phyloP scores from a whole-genome alignment of 2,797 vertebrate genomes.

The Poecilia velifera region DNA sequence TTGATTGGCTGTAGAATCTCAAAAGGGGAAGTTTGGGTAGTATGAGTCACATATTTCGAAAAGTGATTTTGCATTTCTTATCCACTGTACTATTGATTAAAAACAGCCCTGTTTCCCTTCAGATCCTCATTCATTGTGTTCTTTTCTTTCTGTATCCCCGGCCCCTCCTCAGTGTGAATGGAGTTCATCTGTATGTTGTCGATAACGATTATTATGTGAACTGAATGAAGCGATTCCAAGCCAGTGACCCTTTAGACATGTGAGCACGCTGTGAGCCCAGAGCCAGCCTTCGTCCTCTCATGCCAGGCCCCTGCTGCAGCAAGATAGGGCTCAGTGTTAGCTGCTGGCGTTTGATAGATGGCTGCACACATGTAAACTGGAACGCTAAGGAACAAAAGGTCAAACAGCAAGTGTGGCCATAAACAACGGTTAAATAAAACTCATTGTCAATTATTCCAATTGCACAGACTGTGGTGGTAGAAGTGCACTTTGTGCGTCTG shows the following conservation, averaged over 20 bases:
- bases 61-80: not conserved
- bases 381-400: conserved; percentile 27
- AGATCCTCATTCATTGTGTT: not conserved
- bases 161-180: not conserved
- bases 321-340: conserved; percentile 24
- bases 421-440: conserved; percentile 9
- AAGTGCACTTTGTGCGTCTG: not conserved
- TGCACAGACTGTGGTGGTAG: not conserved
- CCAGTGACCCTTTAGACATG: conserved; percentile 25
- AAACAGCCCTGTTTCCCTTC: not conserved
- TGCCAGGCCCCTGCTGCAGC: conserved; percentile 24
- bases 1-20: conserved; percentile 1
- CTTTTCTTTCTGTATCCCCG: not conserved
- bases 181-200: conserved; percentile 20
- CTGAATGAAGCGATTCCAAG: conserved; percentile 22
- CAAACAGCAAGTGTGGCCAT: not conserved
- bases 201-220: conserved; percentile 33
- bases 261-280: conserved; percentile 1
- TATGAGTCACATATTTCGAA: not conserved
- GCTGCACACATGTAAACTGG: not conserved
- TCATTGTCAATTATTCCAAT: conserved; percentile 2
- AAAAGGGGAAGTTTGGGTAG: too few species aligned
- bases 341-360: conserved; percentile 25
- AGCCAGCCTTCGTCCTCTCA: conserved; percentile 14
- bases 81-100: not conserved